Conservation (phyloP, 2,113 vertebrate genomes). For the Amazona vittata region DNA sequence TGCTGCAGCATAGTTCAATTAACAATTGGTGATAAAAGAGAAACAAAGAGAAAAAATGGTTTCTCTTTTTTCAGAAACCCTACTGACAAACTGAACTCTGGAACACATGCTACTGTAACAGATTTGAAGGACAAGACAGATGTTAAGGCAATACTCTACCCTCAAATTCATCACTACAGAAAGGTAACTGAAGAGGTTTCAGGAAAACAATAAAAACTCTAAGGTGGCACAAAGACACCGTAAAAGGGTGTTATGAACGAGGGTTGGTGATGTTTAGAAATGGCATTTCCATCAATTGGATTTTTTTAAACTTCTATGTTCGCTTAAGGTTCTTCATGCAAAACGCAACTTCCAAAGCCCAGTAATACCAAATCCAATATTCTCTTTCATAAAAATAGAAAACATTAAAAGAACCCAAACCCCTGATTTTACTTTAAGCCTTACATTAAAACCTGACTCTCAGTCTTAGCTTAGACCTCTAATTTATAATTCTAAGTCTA, state of each 20-base stretch:
- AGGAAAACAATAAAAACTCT: neutral
- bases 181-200: neutral
- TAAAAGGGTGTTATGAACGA: neutral
- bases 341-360: neutral
- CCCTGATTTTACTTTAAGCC: neutral
- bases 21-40: neutral
- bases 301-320: neutral
- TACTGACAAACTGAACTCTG: neutral
- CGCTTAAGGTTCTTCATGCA: neutral
- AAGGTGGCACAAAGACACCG: neutral
- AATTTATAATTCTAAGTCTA: neutral
- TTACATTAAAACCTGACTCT: neutral
- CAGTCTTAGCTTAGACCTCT: neutral
- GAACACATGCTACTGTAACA: neutral
- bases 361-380: neutral
- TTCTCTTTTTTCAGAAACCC: neutral
- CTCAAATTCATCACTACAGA: neutral
- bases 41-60: neutral
- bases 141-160: neutral
- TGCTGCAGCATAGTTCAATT: neutral
- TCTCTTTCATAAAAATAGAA: neutral
- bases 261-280: neutral
- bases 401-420: neutral
- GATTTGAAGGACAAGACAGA: neutral
- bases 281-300: neutral